These are phyloP conservation scores for Psittacara wagleri DNA, from an alignment of 2,113 vertebrate genomes.

Conservation along the genomic window DNA sequence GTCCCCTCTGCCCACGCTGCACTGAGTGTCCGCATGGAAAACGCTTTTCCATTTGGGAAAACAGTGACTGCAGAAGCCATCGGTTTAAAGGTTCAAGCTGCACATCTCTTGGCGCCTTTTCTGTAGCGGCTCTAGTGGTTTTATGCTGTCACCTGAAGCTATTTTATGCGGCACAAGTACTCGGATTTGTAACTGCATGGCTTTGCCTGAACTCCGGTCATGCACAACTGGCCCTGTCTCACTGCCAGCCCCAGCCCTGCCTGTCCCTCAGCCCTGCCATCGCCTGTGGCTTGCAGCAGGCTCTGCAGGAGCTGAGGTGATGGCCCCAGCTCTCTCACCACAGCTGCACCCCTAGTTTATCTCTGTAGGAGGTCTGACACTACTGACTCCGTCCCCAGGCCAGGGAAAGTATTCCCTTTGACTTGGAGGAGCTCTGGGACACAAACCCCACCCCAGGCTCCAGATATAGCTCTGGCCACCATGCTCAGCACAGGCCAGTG, in stretches of 20 bases:
- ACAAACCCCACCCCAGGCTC: neutral
- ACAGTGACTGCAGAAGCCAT: neutral
- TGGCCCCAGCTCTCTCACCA: neutral
- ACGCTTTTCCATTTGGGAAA: neutral
- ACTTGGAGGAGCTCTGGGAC: neutral
- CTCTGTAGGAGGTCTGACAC: neutral
- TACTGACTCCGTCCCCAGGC: neutral
- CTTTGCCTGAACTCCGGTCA: neutral
- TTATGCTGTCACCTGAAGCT: neutral
- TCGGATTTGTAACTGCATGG: accelerated
- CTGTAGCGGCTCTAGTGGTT: accelerated
- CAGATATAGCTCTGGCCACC: neutral
- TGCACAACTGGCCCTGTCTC: accelerated
- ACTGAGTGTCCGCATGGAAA: neutral
- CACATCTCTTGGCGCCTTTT: neutral
- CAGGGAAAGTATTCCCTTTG: neutral
- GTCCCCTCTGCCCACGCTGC: accelerated
- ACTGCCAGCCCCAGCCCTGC: neutral
- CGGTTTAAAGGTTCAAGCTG: neutral
- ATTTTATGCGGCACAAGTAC: neutral
- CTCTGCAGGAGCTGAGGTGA: neutral
- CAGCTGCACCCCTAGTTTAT: neutral
- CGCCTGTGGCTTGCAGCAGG: neutral
- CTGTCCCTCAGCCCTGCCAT: neutral
- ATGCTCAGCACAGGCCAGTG: neutral